Conservation (phyloP, 2,888 invertebrate genomes). For the Tineola bisselliella region DNA sequence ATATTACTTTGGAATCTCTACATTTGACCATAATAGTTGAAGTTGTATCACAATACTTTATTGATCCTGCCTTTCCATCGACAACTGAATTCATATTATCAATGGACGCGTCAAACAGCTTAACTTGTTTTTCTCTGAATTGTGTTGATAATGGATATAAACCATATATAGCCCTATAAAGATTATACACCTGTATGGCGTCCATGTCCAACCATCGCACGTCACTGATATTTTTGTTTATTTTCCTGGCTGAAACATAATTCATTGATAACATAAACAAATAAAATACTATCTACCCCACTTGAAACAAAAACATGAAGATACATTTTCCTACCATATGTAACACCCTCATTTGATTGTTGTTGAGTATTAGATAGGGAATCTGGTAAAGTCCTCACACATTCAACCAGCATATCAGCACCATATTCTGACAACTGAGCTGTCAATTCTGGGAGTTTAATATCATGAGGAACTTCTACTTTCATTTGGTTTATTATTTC, state of each 20-base stretch:
- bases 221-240: constrained; percentile 68
- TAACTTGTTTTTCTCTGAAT: constrained; percentile 70
- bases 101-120: constrained; percentile 69
- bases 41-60: constrained; percentile 67
- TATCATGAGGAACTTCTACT: constrained; percentile 64
- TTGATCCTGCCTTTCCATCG: constrained; percentile 60
- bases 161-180: constrained; percentile 75
- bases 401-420: constrained; percentile 72
- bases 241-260: constrained; percentile 75
- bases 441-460: constrained; percentile 74
- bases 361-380: constrained; percentile 66
- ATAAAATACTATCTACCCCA: too few species aligned
- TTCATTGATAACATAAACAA: background rate
- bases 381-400: constrained; percentile 68
- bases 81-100: constrained; percentile 22
- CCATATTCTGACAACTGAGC: constrained; percentile 73
- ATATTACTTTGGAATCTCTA: constrained; percentile 71
- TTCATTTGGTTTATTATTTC: constrained; percentile 71
- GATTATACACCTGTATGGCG: constrained; percentile 73
- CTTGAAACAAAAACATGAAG: too few species aligned
- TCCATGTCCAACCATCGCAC: constrained; percentile 75
- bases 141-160: constrained; percentile 70
- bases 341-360: constrained; percentile 71
- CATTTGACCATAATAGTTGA: constrained; percentile 74
- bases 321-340: constrained; percentile 70